Evolutionary conservation across 2,797 vertebrate species (phyloP).

Genomic region (Coregonus sp.): DNA sequence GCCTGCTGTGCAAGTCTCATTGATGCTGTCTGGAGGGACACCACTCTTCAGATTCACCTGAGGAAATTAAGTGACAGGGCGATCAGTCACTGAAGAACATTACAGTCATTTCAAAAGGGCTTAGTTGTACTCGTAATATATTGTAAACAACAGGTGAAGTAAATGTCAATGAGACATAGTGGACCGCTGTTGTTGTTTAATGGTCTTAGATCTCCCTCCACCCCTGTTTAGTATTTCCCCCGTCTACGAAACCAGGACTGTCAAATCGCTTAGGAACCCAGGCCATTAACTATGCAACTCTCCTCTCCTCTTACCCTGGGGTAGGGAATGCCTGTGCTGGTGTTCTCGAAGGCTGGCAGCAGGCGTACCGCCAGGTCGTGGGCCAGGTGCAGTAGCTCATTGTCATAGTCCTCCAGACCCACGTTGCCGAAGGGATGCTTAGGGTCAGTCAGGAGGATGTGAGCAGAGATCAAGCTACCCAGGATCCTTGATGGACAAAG

Average conservation of each 20-base stretch:
- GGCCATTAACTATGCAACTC: neutral
- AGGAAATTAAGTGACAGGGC: neutral
- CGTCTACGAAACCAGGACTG: too few relatives aligned
- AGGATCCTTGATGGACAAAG: slow-evolving; percentile 79
- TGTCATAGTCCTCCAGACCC: slow-evolving; percentile 86
- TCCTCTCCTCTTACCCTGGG: slow-evolving; percentile 82
- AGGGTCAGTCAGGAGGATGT: slow-evolving; percentile 93
- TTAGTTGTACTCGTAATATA: neutral
- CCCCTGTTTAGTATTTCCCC: neutral
- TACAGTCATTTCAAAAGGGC: neutral
- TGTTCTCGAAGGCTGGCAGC: slow-evolving; percentile 97
- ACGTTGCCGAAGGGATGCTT: slow-evolving; percentile 94
- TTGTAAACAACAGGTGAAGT: neutral
- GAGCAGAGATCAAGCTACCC: slow-evolving; percentile 94
- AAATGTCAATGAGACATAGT: neutral
- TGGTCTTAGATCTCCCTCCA: neutral
- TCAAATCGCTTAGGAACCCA: neutral
- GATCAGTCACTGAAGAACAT: neutral
- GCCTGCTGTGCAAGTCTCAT: slow-evolving; percentile 95
- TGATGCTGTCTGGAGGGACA: slow-evolving; percentile 88
- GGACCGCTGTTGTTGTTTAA: neutral
- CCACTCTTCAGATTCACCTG: slow-evolving; percentile 96
- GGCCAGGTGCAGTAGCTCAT: slow-evolving; percentile 93
- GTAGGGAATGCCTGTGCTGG: slow-evolving; percentile 94
- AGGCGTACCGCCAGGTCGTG: slow-evolving; percentile 93